Conservation (phyloP, 2,113 vertebrate genomes). For the Pleuronectes platessa region DNA sequence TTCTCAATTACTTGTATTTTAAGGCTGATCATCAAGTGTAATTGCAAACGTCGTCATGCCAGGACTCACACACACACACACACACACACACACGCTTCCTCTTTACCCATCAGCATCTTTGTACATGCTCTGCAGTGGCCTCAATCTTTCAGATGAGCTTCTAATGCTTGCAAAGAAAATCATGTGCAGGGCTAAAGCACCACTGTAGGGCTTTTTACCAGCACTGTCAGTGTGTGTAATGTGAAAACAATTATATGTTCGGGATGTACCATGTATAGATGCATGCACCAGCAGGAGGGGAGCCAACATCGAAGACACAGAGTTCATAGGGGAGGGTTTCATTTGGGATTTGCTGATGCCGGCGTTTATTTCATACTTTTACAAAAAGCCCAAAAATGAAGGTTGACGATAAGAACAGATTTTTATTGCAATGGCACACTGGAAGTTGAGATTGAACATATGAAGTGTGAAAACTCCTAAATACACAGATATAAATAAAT, state of each 20-base stretch:
- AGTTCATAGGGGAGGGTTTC: not conserved
- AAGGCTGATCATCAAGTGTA: conserved; percentile 67
- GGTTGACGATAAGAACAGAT: no score
- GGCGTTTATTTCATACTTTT: no score
- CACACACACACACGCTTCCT: not conserved
- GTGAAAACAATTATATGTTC: not conserved
- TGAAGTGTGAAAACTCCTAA: no score
- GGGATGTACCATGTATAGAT: not conserved
- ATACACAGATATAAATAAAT: no score
- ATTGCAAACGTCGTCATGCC: conserved; percentile 55
- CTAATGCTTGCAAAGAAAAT: not conserved
- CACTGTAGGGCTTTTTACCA: not conserved
- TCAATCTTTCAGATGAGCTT: conserved; percentile 34
- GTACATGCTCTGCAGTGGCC: conserved; percentile 24
- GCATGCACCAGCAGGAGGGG: not conserved
- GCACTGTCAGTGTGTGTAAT: not conserved
- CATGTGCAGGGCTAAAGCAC: conserved; percentile 1
- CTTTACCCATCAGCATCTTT: not conserved
- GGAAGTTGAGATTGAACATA: no score
- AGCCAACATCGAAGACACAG: not conserved
- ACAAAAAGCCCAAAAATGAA: no score
- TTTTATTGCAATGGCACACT: no score
- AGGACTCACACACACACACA: conserved; percentile 9
- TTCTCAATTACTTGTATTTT: conserved; percentile 71
- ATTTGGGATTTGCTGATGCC: no score